A percentile compares a stretch with the other conserved stretches of the same genome.
Conservation (phyloP, 2,888 invertebrate genomes). For the Lapara coniferarum region DNA sequence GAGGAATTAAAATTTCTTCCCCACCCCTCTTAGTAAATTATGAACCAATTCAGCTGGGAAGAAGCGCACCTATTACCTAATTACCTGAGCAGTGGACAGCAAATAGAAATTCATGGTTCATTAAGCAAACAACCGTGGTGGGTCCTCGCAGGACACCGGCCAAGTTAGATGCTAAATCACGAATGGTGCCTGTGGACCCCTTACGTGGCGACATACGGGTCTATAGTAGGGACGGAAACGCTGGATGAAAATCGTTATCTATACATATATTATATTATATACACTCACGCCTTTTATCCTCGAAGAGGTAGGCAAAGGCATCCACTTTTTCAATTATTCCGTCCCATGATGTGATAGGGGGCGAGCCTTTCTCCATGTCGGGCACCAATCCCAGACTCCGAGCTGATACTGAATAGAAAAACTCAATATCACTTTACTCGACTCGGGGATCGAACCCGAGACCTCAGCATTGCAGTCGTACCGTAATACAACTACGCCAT, state of each 20-base stretch:
- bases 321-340: too few species aligned
- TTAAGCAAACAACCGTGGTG: conserved; percentile 70
- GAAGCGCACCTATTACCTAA: conserved; percentile 61
- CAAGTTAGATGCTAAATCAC: conserved; percentile 81
- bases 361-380: too few species aligned
- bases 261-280: too few species aligned
- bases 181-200: conserved; percentile 66
- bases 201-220: conserved; percentile 48
- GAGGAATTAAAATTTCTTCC: not conserved
- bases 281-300: too few species aligned
- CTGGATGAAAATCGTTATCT: not conserved
- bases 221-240: conserved; percentile 25
- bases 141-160: conserved; percentile 68
- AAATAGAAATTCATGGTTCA: conserved; percentile 81
- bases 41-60: not conserved
- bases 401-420: too few species aligned
- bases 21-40: not conserved
- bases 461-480: too few species aligned
- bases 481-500: too few species aligned
- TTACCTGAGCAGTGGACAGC: conserved; percentile 74
- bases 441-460: too few species aligned
- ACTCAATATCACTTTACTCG: too few species aligned
- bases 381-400: too few species aligned
- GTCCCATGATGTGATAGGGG: too few species aligned
- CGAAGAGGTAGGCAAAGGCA: too few species aligned